phyloP scores from a whole-genome alignment of 2,113 vertebrate species.

The Hemichromis elongatus region DNA sequence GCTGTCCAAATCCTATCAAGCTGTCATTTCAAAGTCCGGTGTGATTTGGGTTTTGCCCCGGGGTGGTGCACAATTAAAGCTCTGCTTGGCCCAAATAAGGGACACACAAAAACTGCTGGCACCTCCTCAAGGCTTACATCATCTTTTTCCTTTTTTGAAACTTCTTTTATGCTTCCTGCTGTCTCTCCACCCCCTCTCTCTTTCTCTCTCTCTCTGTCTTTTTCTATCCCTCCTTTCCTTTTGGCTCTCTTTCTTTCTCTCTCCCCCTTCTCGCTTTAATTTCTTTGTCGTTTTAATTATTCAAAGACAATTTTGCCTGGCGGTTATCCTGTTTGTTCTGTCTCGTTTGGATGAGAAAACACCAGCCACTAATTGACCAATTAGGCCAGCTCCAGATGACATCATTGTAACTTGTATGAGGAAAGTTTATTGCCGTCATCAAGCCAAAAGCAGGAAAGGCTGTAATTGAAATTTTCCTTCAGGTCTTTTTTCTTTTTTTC shows the following conservation, averaged over 20 bases:
- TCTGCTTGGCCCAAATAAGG: slow-evolving; percentile 78
- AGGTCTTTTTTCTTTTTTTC: background rate
- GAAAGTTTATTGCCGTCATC: slow-evolving; percentile 14
- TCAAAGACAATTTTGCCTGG: slow-evolving; percentile 50
- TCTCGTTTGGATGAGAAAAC: slow-evolving; percentile 56
- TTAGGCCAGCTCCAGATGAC: slow-evolving; percentile 58
- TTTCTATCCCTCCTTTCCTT: background rate
- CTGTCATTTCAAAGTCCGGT: slow-evolving; percentile 64
- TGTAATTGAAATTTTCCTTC: background rate
- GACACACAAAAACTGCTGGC: slow-evolving; percentile 86
- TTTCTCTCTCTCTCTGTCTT: background rate
- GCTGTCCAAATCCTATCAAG: slow-evolving; percentile 64
- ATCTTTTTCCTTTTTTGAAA: slow-evolving; percentile 55
- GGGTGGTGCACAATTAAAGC: slow-evolving; percentile 78
- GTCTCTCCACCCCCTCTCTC: background rate
- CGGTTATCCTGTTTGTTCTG: slow-evolving; percentile 45
- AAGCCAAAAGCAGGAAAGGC: background rate
- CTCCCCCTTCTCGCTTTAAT: background rate
- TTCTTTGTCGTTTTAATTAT: slow-evolving; percentile 55
- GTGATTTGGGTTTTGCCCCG: slow-evolving; percentile 62
- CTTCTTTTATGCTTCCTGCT: slow-evolving; percentile 4
- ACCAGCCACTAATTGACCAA: slow-evolving; percentile 61
- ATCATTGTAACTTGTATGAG: slow-evolving; percentile 48
- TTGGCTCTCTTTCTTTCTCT: background rate
- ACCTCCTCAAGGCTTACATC: slow-evolving; percentile 90